These are phyloP conservation scores for Saguinus midas DNA, from an alignment of 2,113 vertebrate genomes.

Conservation along the genomic window DNA sequence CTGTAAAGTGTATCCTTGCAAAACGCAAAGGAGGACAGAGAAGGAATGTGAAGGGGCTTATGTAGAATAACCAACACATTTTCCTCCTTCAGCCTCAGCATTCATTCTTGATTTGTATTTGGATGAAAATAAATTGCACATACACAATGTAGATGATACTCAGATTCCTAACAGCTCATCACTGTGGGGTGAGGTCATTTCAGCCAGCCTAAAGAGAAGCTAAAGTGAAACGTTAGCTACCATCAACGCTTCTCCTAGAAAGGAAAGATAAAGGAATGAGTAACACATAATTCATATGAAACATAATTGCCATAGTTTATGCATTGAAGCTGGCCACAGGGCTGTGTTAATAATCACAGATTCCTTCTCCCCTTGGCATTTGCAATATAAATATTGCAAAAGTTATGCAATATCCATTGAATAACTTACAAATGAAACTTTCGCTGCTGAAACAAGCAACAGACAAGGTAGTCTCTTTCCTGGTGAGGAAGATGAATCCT, in stretches of 20 bases:
- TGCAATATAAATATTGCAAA: background rate
- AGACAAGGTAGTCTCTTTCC: background rate
- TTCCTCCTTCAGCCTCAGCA: background rate
- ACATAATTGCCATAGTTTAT: background rate
- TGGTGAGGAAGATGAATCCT: background rate
- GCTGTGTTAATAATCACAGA: background rate
- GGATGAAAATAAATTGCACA: background rate
- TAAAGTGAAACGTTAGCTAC: background rate
- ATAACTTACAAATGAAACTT: background rate
- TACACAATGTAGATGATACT: background rate
- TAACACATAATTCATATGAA: background rate
- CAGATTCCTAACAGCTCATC: background rate
- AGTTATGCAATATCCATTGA: background rate
- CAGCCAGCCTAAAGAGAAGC: background rate
- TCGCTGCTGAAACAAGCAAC: background rate
- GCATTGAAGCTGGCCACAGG: background rate
- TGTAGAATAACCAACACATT: background rate
- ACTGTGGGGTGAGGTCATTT: background rate
- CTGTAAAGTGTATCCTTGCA: background rate
- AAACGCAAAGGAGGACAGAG: background rate
- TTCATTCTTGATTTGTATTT: background rate
- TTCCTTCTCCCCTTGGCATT: background rate
- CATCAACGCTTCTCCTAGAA: background rate
- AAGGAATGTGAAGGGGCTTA: background rate
- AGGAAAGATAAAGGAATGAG: background rate